These are phyloP conservation scores for Notocelia uddmanniana DNA, from an alignment of 2,888 invertebrate species.

Conservation along the genomic window DNA sequence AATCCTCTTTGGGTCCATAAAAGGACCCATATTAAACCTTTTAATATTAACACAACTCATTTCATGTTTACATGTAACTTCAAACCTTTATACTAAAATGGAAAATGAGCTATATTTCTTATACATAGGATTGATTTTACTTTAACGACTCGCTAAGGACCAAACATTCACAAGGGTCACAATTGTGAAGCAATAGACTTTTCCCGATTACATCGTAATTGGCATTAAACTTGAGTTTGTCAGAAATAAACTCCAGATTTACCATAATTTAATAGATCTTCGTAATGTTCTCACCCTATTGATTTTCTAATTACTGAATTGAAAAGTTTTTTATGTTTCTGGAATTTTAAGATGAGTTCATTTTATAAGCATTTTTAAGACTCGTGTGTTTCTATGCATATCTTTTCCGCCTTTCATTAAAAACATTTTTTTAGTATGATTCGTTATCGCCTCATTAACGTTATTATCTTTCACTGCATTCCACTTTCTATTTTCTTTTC, in stretches of 20 bases:
- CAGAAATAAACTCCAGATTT: background rate
- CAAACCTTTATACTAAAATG: no score
- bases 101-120: background rate
- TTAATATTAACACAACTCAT: no score
- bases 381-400: no score
- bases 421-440: no score
- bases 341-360: background rate
- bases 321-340: background rate
- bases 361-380: no score
- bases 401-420: no score
- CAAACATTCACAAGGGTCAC: background rate
- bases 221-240: background rate
- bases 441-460: no score
- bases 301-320: background rate
- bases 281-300: background rate
- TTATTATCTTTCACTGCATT: no score
- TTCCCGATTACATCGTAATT: slow-evolving; percentile 1
- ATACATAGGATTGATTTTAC: background rate
- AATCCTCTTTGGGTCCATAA: no score
- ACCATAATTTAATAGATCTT: background rate
- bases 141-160: background rate
- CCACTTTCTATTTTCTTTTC: no score
- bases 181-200: background rate
- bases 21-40: no score
- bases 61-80: no score